Evolutionary conservation across 2,888 invertebrate genomes (phyloP), one percentile per base, ranked within the genome.

Genomic region (Onthophagus sagittarius): DNA sequence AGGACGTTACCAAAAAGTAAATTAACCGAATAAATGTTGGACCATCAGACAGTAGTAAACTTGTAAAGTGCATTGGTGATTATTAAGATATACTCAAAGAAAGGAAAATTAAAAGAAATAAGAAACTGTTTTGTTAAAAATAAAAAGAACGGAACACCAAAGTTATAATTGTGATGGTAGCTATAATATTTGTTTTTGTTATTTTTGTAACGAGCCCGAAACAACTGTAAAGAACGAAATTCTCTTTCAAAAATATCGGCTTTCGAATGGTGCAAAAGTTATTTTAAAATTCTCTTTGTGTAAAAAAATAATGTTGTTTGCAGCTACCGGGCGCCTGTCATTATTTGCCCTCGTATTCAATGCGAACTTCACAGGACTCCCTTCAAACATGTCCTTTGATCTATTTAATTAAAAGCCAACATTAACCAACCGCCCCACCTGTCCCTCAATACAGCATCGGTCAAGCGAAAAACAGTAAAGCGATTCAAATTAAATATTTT

Each of bases 351-450:
- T 9, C 23, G 39, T 11, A 11, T 53, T 11, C 39, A 53, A 53
- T 62, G 72, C 53, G 62, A 32, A 62, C 69, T 72, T 72, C 67
- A 72, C 67, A 72, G 69, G 69, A 72, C 69, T 69, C 72, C 13
- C 32, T 23, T 31, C 67, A 62, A 69, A 69, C 69, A 67, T 71
- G 39, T 71, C 65, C 74, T 74, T 74, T 74, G 74, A 74, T 74
- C 71, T 74, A 74, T 74, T 74, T 74, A 71, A 74, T 74, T 74
- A 74, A 74, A 74, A 74, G 71, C 74, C 74, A 69, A 63, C 74
- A 71, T 71, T 69, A 71, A 74, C 39, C 39, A 11, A 9, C 39
- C 39, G 39, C 39, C 39, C 39, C 39, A 53, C 39, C 39, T 53
- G 39, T 53, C 39, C 39, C 39, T 53, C 39, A 53, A 53, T 53